Evolutionary conservation across 1,140 invertebrate genomes (phyloP).

Genomic region (Frieseomelitta varia): DNA sequence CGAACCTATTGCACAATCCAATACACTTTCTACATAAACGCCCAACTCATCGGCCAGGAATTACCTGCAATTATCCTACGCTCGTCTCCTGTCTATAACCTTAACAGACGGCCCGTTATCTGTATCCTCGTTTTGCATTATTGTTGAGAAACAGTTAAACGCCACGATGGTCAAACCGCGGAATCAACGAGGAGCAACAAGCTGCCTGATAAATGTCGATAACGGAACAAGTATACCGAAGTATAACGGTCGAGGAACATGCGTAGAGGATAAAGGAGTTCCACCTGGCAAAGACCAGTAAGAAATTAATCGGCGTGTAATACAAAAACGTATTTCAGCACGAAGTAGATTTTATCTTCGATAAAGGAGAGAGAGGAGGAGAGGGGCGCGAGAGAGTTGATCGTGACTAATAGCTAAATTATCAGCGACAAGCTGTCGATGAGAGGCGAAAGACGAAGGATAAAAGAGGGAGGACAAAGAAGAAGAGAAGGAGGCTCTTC

Average conservation of each 20-base stretch:
- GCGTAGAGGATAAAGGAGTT: slow-evolving; percentile 34
- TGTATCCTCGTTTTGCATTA: neutral
- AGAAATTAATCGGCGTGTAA: neutral
- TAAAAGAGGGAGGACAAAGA: neutral
- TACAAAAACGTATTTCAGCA: neutral
- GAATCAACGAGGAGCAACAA: neutral
- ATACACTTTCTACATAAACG: neutral
- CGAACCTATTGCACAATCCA: too few species aligned
- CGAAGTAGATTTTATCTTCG: neutral
- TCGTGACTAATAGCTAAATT: slow-evolving; percentile 79
- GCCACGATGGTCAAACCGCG: neutral
- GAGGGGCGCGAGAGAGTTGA: neutral
- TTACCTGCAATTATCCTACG: neutral
- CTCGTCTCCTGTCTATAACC: neutral
- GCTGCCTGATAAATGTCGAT: slow-evolving; percentile 9
- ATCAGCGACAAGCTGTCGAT: slow-evolving; percentile 72
- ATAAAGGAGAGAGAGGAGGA: neutral
- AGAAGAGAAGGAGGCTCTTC: slow-evolving; percentile 71
- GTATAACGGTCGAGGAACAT: slow-evolving; percentile 39
- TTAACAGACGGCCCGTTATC: neutral
- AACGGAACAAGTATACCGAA: slow-evolving; percentile 13
- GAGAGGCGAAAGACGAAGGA: slow-evolving; percentile 35
- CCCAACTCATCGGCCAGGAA: neutral
- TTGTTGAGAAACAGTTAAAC: slow-evolving; percentile 1
- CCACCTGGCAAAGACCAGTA: neutral